Evolutionary conservation across 1,140 invertebrate species (phyloP).

Genomic region (Teleopsis dalmanni): DNA sequence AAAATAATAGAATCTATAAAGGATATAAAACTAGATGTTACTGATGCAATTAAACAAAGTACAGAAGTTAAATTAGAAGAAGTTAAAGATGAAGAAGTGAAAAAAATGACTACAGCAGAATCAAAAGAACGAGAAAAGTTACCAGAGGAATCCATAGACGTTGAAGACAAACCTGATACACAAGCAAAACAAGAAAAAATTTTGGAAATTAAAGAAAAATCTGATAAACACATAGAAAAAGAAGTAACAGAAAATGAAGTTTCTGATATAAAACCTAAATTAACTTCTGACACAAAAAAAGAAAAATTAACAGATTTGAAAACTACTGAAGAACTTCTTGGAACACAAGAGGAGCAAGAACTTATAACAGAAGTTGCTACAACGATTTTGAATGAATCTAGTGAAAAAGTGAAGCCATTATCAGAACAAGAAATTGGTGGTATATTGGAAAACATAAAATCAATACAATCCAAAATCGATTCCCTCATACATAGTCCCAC

Average conservation of each 20-base stretch:
- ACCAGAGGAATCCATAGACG: constrained; percentile 6
- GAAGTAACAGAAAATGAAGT: not conserved
- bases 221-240: not conserved
- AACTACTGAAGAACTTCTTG: too few relatives aligned
- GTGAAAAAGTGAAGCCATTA: not conserved
- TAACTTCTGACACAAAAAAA: not conserved
- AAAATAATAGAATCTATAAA: constrained; percentile 2
- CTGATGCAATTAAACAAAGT: not conserved
- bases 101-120: constrained; percentile 14
- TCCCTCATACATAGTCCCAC: too few relatives aligned
- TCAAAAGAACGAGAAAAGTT: constrained; percentile 14
- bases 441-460: not conserved
- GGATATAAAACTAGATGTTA: not conserved
- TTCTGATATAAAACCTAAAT: not conserved
- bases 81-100: constrained; percentile 12
- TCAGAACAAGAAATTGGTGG: constrained; percentile 4
- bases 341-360: too few relatives aligned
- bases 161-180: constrained; percentile 9
- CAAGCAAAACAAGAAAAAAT: not conserved
- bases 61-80: constrained; percentile 17
- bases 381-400: too few relatives aligned
- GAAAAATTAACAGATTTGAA: not conserved
- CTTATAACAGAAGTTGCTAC: not conserved
- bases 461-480: too few relatives aligned
- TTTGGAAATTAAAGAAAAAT: not conserved